Conservation (phyloP, 2,113 vertebrate species). For the Rhinichthys klamathensis region DNA sequence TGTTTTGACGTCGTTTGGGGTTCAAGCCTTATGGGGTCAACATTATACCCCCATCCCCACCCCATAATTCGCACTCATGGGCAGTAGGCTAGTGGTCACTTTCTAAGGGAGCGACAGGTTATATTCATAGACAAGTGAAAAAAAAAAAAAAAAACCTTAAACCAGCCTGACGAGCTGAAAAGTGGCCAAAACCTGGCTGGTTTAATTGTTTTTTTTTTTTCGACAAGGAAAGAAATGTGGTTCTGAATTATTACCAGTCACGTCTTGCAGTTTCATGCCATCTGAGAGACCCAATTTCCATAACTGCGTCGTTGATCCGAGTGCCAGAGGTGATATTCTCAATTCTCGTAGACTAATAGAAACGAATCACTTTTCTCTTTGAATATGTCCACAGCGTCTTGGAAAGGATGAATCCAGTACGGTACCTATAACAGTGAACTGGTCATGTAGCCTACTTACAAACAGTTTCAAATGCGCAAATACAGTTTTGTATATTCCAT, state of each 20-base stretch:
- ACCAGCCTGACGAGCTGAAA: background rate
- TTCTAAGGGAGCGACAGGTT: background rate
- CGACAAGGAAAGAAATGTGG: background rate
- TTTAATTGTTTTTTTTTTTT: background rate
- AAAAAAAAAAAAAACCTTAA: background rate
- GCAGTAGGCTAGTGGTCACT: background rate
- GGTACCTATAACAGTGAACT: slow-evolving; percentile 26
- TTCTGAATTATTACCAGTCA: slow-evolving; percentile 26
- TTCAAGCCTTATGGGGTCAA: background rate
- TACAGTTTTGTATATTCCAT: slow-evolving; percentile 75
- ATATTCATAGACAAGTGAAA: background rate
- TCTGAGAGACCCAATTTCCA: slow-evolving; percentile 1
- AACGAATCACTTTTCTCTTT: slow-evolving; percentile 18
- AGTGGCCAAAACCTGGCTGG: background rate
- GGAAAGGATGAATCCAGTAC: slow-evolving; percentile 1
- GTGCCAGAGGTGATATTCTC: background rate
- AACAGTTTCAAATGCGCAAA: slow-evolving; percentile 68
- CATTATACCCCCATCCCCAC: background rate
- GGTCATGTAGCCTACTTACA: slow-evolving; percentile 40
- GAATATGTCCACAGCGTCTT: background rate
- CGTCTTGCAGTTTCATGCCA: slow-evolving; percentile 22
- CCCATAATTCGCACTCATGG: background rate
- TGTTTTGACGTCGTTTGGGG: background rate
- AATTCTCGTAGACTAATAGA: background rate
- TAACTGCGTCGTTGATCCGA: slow-evolving; percentile 21